phyloP scores from a whole-genome alignment of 1,140 invertebrate species.

The Diuraphis noxia region DNA sequence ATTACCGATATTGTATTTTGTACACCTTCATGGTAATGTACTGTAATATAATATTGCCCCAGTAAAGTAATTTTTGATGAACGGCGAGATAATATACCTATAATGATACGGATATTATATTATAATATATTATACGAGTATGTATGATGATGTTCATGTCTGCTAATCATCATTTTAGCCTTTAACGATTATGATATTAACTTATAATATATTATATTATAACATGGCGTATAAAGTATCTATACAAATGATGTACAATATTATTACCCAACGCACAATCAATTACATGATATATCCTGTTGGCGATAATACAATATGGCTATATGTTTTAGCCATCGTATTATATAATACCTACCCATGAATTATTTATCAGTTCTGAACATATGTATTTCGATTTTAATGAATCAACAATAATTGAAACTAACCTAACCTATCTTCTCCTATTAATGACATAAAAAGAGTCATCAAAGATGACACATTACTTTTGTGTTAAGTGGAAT shows the following conservation, averaged over 20 bases:
- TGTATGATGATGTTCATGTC: neutral
- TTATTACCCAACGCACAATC: neutral
- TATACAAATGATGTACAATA: neutral
- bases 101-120: neutral
- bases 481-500: too few relatives aligned
- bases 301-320: neutral
- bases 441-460: too few relatives aligned
- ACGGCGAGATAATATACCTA: neutral
- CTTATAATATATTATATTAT: neutral
- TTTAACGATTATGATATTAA: conserved; percentile 1
- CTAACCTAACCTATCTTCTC: too few relatives aligned
- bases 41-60: neutral
- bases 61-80: neutral
- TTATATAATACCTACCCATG: neutral
- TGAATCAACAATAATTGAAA: too few relatives aligned
- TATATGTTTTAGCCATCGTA: neutral
- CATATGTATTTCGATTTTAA: neutral
- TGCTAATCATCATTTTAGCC: neutral
- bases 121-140: neutral
- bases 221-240: neutral
- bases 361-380: neutral
- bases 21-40: neutral
- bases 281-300: neutral
- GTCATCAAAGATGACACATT: too few relatives aligned
- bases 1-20: neutral